Percentiles rank a stretch among this genome's conserved stretches.
Evolutionary conservation across 2,797 vertebrate genomes (phyloP).

Genomic region (Macrochelys suwanniensis): DNA sequence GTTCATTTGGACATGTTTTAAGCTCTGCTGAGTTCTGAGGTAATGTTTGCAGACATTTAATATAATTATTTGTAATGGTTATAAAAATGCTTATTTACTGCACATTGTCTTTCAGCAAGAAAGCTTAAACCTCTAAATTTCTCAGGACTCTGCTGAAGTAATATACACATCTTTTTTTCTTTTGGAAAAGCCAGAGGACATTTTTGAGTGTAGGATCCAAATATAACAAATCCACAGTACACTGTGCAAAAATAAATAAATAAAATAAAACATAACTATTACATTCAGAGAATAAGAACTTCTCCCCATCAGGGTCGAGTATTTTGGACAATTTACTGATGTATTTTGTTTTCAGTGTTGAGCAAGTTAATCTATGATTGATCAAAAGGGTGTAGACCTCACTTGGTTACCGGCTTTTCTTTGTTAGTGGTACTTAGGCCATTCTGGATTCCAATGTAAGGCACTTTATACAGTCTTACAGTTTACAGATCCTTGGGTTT

Average conservation of each 20-base stretch:
- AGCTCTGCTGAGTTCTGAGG: slow-evolving; percentile 36
- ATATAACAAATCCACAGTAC: slow-evolving; percentile 13
- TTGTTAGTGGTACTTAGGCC: not conserved
- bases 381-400: not conserved
- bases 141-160: slow-evolving; percentile 26
- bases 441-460: not conserved
- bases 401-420: not conserved
- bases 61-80: not conserved
- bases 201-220: slow-evolving; percentile 28
- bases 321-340: not conserved
- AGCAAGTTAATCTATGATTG: not conserved
- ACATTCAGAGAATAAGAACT: not conserved
- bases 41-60: slow-evolving; percentile 3
- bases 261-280: not conserved
- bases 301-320: not conserved
- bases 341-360: not conserved
- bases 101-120: slow-evolving; percentile 13
- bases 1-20: slow-evolving; percentile 13
- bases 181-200: slow-evolving; percentile 12
- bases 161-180: not conserved
- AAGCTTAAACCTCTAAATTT: slow-evolving; percentile 50
- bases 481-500: not conserved
- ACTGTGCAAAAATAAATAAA: not conserved
- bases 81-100: slow-evolving; percentile 32
- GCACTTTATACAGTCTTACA: not conserved